phyloP scores from a whole-genome alignment of 2,888 invertebrate genomes.

The Adelphocoris suturalis region DNA sequence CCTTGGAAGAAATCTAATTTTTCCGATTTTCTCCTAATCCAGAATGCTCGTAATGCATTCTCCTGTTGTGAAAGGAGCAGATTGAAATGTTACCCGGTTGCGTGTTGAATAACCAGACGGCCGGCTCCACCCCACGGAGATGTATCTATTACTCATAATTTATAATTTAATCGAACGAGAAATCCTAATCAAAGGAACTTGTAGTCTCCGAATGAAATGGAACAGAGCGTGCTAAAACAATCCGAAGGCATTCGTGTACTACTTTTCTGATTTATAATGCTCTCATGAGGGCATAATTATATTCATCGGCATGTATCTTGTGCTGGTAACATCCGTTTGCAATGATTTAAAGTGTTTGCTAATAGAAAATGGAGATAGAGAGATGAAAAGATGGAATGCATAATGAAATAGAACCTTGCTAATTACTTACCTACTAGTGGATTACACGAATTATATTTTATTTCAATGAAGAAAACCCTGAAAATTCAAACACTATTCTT shows the following conservation, averaged over 20 bases:
- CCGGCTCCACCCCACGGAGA: background rate
- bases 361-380: no score
- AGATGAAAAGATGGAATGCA: no score
- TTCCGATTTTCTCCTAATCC: no score
- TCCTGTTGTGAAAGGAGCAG: background rate
- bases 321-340: background rate
- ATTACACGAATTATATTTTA: no score
- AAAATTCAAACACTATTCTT: no score
- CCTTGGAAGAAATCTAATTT: no score
- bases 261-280: background rate
- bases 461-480: no score
- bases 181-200: constrained; percentile 15
- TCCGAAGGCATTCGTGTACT: background rate
- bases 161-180: constrained; percentile 10
- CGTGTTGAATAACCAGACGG: constrained; percentile 26
- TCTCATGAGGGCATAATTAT: background rate
- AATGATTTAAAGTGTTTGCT: background rate
- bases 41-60: no score
- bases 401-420: no score
- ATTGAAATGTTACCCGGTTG: constrained; percentile 20
- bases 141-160: background rate
- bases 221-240: constrained; percentile 17
- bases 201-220: background rate
- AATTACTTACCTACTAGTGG: no score
- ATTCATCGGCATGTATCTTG: background rate